Evolutionary conservation across 2,797 vertebrate genomes (phyloP).

Genomic region (Dallia pectoralis): DNA sequence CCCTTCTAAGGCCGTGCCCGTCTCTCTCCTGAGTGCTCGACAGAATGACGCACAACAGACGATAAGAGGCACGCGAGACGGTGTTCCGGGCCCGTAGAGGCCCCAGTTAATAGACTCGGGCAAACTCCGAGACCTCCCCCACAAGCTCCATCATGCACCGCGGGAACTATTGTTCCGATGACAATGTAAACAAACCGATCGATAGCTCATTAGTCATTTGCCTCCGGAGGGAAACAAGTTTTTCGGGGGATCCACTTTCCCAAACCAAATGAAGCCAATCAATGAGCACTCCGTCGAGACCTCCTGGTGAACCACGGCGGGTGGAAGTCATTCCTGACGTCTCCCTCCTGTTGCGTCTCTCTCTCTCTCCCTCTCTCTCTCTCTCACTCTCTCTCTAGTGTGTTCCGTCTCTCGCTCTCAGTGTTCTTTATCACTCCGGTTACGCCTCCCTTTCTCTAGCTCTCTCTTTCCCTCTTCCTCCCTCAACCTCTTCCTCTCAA

Average conservation of each 20-base stretch:
- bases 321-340: conserved; percentile 38
- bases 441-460: conserved; percentile 29
- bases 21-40: conserved; percentile 17
- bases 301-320: conserved; percentile 37
- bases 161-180: conserved; percentile 46
- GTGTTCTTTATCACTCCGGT: conserved; percentile 36
- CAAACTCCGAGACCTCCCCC: conserved; percentile 53
- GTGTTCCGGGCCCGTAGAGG: conserved; percentile 14
- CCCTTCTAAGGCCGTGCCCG: background rate
- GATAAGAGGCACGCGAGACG: background rate
- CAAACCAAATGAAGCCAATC: conserved; percentile 76
- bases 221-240: conserved; percentile 74
- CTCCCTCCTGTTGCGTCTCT: conserved; percentile 42
- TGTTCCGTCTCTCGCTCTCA: conserved; percentile 49
- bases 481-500: background rate
- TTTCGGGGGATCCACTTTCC: conserved; percentile 72
- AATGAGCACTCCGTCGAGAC: conserved; percentile 67
- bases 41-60: conserved; percentile 12
- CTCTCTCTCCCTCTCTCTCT: conserved; percentile 25
- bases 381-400: conserved; percentile 13
- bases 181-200: conserved; percentile 75
- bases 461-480: too few relatives aligned
- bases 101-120: conserved; percentile 38
- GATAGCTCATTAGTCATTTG: conserved; percentile 78
- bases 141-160: conserved; percentile 69